Evolutionary conservation across 2,888 invertebrate genomes (phyloP).

Genomic region (Helobdella robusta): DNA sequence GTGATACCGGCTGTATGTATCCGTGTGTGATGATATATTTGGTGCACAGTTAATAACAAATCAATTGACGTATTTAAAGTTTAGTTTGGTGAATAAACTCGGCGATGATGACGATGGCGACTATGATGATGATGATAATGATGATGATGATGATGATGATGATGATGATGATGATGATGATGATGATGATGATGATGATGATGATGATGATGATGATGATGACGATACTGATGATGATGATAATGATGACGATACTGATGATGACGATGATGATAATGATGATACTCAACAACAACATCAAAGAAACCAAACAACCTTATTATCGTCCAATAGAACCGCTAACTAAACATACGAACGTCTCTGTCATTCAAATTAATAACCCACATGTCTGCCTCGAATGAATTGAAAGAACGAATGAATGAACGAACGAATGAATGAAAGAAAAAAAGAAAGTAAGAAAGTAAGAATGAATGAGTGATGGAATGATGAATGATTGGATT

Average conservation of each 20-base stretch:
- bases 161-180: constrained; percentile 10
- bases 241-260: not conserved
- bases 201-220: constrained; percentile 19
- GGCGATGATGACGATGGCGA: not conserved
- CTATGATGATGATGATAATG: constrained; percentile 18
- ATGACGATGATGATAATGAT: not conserved
- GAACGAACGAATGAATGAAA: too few species aligned
- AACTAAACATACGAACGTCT: too few species aligned
- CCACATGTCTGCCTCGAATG: too few species aligned
- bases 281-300: too few species aligned
- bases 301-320: too few species aligned
- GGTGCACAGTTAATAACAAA: not conserved
- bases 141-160: constrained; percentile 10
- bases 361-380: too few species aligned
- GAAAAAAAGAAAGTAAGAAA: too few species aligned
- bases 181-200: constrained; percentile 14
- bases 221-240: constrained; percentile 16
- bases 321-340: too few species aligned
- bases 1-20: not conserved
- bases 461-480: too few species aligned
- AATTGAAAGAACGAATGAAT: too few species aligned
- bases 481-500: too few species aligned
- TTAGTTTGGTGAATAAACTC: not conserved
- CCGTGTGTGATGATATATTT: not conserved
- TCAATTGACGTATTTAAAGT: not conserved